These are phyloP conservation scores for Ptyas mucosa DNA, from an alignment of 2,113 vertebrate genomes.

Conservation along the genomic window DNA sequence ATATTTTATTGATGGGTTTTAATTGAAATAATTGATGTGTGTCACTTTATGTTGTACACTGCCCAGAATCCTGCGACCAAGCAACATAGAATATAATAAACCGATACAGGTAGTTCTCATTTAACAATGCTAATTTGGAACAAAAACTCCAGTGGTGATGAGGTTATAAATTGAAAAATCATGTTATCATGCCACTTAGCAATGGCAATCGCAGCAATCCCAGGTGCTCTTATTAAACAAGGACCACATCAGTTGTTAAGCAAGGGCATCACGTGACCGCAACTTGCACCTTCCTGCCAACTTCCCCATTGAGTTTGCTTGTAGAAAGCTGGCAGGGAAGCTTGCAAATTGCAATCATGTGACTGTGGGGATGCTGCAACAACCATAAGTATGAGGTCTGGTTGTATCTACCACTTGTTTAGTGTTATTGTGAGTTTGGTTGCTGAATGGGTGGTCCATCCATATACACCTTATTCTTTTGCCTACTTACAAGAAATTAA, in stretches of 20 bases:
- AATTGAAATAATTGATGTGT: background rate
- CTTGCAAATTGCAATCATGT: background rate
- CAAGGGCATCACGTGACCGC: background rate
- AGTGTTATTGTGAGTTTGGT: background rate
- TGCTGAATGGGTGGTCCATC: background rate
- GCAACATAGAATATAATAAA: background rate
- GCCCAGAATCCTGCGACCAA: background rate
- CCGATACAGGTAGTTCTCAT: background rate
- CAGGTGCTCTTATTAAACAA: background rate
- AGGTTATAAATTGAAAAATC: background rate
- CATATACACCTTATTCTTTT: background rate
- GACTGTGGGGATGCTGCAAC: background rate
- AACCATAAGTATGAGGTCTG: background rate
- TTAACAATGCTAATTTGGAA: background rate
- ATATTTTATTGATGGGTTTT: background rate
- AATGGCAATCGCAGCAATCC: background rate
- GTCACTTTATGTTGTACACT: background rate
- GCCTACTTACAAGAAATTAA: background rate
- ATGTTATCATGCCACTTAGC: background rate
- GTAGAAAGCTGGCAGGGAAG: background rate
- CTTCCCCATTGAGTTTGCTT: background rate
- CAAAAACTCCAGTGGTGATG: background rate
- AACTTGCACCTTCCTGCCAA: background rate
- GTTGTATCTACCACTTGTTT: background rate
- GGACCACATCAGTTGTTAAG: too few species aligned